A percentile compares a stretch with the other conserved stretches of the same genome.
Evolutionary conservation across 2,113 vertebrate species (phyloP).

Genomic region (Ia io): DNA sequence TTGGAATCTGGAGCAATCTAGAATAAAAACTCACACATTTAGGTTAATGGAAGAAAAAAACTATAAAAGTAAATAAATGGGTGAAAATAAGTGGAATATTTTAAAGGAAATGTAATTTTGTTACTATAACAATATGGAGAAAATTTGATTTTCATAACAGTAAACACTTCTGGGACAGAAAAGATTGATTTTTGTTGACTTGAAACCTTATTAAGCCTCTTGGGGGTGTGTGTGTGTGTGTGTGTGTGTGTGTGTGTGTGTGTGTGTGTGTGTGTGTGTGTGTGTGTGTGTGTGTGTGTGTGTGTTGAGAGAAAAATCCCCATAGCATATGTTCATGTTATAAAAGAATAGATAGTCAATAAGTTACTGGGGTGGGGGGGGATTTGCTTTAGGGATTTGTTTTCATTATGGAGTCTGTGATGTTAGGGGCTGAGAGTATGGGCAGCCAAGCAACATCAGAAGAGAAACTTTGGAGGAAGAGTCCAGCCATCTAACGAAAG

Average conservation of each 20-base stretch:
- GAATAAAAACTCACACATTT: conserved; percentile 23
- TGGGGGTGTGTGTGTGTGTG: not conserved
- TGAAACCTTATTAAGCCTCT: conserved; percentile 48
- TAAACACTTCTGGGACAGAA: conserved; percentile 47
- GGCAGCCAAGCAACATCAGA: not conserved
- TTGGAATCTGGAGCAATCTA: conserved; percentile 30
- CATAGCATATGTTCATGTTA: not conserved
- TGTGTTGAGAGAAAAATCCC: not conserved
- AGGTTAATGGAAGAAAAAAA: conserved; percentile 13
- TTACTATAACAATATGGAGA: conserved; percentile 50
- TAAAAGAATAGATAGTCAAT: not conserved
- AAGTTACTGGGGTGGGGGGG: not conserved
- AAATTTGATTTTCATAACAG: conserved; percentile 57
- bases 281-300: no score
- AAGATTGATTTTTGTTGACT: conserved; percentile 53
- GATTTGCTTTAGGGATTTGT: not conserved
- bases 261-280: not conserved
- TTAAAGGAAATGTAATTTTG: conserved; percentile 65
- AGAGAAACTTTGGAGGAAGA: not conserved
- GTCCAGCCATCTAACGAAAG: not conserved
- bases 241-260: not conserved
- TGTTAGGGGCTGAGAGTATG: not conserved
- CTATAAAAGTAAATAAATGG: not conserved
- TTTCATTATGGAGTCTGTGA: not conserved
- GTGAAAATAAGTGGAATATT: conserved; percentile 49